A percentile compares a stretch with the other conserved stretches of the same genome.
phyloP scores from a whole-genome alignment of 2,113 vertebrate species.

The Pterocles gutturalis region DNA sequence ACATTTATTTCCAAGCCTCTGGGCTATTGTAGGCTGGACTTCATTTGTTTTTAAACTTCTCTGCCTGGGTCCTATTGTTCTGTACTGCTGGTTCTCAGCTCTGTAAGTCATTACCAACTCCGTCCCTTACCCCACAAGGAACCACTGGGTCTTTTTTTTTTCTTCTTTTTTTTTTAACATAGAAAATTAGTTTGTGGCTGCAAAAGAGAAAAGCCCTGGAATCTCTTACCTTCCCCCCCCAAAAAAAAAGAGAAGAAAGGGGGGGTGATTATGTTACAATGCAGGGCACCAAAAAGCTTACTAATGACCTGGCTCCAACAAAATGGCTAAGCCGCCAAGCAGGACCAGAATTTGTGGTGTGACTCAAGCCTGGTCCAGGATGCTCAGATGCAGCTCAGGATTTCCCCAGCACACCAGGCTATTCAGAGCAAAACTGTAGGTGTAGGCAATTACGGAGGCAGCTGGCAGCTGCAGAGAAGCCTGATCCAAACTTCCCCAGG shows the following conservation, averaged over 20 bases:
- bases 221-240: neutral
- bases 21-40: neutral
- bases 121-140: neutral
- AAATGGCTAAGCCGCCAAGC: neutral
- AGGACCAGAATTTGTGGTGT: neutral
- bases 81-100: neutral
- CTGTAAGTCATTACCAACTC: neutral
- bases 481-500: neutral
- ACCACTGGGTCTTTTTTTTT: neutral
- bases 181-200: neutral
- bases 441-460: neutral
- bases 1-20: neutral
- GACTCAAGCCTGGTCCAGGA: rapidly evolving
- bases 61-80: neutral
- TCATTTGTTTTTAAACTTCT: neutral
- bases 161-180: neutral
- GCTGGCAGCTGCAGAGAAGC: neutral
- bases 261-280: neutral
- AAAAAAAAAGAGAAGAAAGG: neutral
- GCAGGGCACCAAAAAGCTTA: neutral
- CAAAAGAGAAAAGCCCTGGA: neutral
- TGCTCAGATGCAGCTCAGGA: neutral
- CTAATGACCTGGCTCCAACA: neutral
- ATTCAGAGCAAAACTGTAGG: neutral
- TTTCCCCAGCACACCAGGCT: neutral